A percentile compares a stretch with the other conserved stretches of the same genome.
Conservation (phyloP, 2,888 invertebrate species). For the Trissonchulus latispiculum region DNA sequence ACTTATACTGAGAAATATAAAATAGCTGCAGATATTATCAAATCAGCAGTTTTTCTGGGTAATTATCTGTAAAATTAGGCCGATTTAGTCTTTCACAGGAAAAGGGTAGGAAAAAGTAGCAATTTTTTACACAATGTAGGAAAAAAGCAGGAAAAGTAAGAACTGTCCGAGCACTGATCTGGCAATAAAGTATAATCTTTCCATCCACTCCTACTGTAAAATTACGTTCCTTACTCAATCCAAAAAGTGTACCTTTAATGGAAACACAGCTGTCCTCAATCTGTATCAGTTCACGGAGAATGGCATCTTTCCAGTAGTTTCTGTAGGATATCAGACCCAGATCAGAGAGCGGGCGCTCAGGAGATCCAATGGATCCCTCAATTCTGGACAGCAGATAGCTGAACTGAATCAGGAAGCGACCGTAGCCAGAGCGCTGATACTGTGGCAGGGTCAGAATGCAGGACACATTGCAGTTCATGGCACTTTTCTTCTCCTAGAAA, state of each 20-base stretch:
- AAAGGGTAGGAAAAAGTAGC: no score
- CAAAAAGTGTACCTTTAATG: slow-evolving; percentile 8
- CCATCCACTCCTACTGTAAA: no score
- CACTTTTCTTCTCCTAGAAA: slow-evolving; percentile 76
- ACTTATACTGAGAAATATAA: no score
- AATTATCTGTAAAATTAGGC: no score
- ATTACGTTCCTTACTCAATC: no score
- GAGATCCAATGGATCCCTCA: slow-evolving; percentile 96
- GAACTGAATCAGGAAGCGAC: slow-evolving; percentile 92
- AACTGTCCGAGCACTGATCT: no score
- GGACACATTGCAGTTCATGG: slow-evolving; percentile 94
- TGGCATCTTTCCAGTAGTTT: slow-evolving; percentile 95
- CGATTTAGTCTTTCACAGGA: no score
- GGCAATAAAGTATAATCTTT: no score
- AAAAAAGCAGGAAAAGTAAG: no score
- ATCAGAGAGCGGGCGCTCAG: slow-evolving; percentile 95
- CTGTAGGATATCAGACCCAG: slow-evolving; percentile 92
- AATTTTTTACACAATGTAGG: no score
- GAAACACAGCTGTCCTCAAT: slow-evolving; percentile 57
- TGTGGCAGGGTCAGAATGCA: slow-evolving; percentile 93
- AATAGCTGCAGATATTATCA: no score
- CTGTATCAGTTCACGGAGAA: slow-evolving; percentile 69
- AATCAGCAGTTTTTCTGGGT: no score
- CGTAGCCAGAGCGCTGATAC: slow-evolving; percentile 92
- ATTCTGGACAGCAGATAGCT: slow-evolving; percentile 89